Evolutionary conservation across 1,140 invertebrate genomes (phyloP), one percentile per base, ranked within the genome.

Genomic region (Drosophila micromelanica): DNA sequence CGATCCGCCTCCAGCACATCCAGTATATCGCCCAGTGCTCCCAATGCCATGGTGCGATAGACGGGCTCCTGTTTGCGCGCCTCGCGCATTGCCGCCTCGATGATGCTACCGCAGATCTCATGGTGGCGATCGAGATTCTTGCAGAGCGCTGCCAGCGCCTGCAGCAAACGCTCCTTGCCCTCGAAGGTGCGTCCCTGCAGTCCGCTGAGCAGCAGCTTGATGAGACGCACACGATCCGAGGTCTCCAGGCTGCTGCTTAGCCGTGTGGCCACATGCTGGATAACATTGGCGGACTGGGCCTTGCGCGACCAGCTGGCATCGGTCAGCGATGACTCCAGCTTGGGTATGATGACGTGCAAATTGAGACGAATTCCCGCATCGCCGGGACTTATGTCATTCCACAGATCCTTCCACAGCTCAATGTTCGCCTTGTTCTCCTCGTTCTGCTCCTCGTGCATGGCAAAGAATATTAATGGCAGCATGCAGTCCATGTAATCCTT

Each of bases 251-350:
- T 93, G 4, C 93, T 82, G 0, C 96, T 95, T 17, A 97, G 90
- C 84, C 96, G 96, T 17, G 93, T 94, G 3, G 97, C 97, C 54
- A 98, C 93, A 0, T 96, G 96, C 51, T 95, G 94, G 73, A 98
- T 95, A 20, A 96, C 94, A 84, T 95, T 95, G 4, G 97, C 97
- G 0, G 96, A 96, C 93, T 97, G 97, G 5, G 96, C 95, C 93
- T 98, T 98, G 60, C 95, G 95, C 4, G 94, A 95, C 97, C 97
- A 99, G 2, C 96, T 97, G 52, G 95, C 94, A 13, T 97, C 97
- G 60, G 96, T 94, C 1, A 98, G 93, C 0, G 95, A 94, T 1
- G 92, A 92, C 48, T 95, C 94, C 12, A 97, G 93, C 46, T 96
- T 94, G 30, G 93, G 92, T 32, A 96, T 95, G 46, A 98, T 96